Base-by-base conservation (phyloP, 2,113 vertebrate genomes). In the Neopipo cinnamomea region DNA sequence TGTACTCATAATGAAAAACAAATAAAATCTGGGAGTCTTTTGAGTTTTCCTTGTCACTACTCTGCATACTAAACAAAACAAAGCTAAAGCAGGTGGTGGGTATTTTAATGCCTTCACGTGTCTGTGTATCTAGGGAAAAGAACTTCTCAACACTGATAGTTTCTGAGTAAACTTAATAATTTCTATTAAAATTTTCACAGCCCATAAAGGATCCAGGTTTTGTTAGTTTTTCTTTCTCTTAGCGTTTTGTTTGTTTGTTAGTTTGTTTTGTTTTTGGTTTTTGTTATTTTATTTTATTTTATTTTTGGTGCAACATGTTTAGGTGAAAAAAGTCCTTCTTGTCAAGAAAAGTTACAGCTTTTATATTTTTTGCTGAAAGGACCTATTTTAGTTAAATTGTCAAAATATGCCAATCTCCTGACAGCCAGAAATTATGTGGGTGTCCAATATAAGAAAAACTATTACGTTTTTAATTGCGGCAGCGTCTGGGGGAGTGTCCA, bases 331-430 rank as follows among this genome's bases (percentile, higher is more conserved):
- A 66, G 8, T 52, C 37, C 55, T 85, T 39, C 47, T 85, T 88
- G 74, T 73, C n/a, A 93, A 73, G 66, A 95, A 91, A 94, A 96
- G 39, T 78, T 94, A 41, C 7, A 49, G 9, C 21, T 90, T 68
- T 96, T 91, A 61, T 88, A 66, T 83, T 88, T 80, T 63, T 82
- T 27, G 41, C 41, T 88, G 24, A 86, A 95, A 91, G 18, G 23
- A 88, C 56, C 49, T 84, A 71, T 91, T 97, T 95, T 92, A 88
- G 75, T 35, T 82, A 96, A 95, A 85, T 68, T 95, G 81, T 96
- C 82, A 97, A 96, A 95, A 95, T 84, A 81, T 76, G 73, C 44
- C 88, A 85, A 35, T 96, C 74, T 93, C 35, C 46, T 83, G 93
- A 88, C 72, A 95, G 39, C 16, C 44, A 88, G 37, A 93, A 91